These are phyloP conservation scores for Philotrypesis tridentata DNA, from an alignment of 1,140 invertebrate genomes.

Conservation along the genomic window DNA sequence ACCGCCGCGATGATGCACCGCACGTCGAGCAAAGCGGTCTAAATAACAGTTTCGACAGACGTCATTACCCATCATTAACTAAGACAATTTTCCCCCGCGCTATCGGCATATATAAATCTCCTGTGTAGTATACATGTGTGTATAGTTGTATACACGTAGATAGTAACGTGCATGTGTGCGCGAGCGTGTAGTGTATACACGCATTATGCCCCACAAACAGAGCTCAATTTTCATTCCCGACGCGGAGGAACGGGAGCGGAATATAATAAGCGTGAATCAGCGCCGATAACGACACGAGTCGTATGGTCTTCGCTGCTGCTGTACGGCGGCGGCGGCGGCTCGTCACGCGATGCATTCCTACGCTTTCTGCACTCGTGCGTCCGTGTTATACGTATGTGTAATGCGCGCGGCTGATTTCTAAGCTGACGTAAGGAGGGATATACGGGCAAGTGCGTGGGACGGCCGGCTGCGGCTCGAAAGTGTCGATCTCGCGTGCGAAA, in stretches of 20 bases:
- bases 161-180: too few species aligned
- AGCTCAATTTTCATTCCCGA: neutral
- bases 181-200: too few species aligned
- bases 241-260: neutral
- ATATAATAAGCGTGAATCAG: slow-evolving; percentile 9
- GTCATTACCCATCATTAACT: too few species aligned
- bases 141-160: too few species aligned
- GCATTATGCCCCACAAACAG: neutral
- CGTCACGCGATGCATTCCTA: slow-evolving; percentile 15
- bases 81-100: too few species aligned
- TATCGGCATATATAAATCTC: too few species aligned
- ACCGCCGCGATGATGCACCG: too few species aligned
- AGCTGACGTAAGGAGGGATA: neutral
- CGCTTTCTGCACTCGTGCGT: slow-evolving; percentile 1
- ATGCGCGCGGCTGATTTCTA: neutral
- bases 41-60: too few species aligned
- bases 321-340: too few species aligned
- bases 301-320: neutral
- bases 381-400: neutral
- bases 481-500: neutral
- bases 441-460: neutral
- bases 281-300: neutral
- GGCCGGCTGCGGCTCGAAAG: neutral
- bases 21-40: too few species aligned
- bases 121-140: too few species aligned